Evolutionary conservation across 2,797 vertebrate species (phyloP).

Genomic region (Anableps anableps): DNA sequence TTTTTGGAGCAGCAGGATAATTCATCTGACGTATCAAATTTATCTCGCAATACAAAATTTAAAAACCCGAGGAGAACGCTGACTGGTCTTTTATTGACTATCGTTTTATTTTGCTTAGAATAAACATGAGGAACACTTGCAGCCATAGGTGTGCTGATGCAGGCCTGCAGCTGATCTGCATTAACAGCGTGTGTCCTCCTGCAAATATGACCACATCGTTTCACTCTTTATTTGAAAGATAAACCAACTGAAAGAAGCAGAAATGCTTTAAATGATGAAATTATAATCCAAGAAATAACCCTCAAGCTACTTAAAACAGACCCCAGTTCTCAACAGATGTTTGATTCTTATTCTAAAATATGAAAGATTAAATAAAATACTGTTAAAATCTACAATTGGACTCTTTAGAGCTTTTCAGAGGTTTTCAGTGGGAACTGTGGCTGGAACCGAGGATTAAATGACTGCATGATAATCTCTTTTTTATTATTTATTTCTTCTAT

Average conservation of each 20-base stretch:
- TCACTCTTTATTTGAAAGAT: background rate
- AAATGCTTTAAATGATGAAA: background rate
- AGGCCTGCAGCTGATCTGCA: slow-evolving; percentile 53
- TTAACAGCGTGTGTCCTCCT: slow-evolving; percentile 42
- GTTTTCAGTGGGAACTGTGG: slow-evolving; percentile 1
- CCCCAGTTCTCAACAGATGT: background rate
- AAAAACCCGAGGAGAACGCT: background rate
- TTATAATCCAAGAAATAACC: background rate
- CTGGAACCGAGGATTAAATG: slow-evolving; percentile 24
- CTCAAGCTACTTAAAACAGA: background rate
- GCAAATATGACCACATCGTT: slow-evolving; percentile 7
- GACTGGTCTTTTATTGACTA: background rate
- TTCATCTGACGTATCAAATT: background rate
- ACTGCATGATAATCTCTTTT: slow-evolving; percentile 33
- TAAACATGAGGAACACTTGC: slow-evolving; percentile 1
- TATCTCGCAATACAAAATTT: slow-evolving; percentile 29
- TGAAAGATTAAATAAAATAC: background rate
- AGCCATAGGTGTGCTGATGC: background rate
- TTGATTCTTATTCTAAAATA: background rate
- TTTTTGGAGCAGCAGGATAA: background rate
- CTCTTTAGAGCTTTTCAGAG: background rate
- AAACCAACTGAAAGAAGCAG: background rate
- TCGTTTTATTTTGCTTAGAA: background rate
- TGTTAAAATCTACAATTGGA: background rate
- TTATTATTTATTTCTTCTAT: slow-evolving; percentile 25